Base-by-base conservation (phyloP, 1,140 invertebrate genomes). In the Bombus fervidus region DNA sequence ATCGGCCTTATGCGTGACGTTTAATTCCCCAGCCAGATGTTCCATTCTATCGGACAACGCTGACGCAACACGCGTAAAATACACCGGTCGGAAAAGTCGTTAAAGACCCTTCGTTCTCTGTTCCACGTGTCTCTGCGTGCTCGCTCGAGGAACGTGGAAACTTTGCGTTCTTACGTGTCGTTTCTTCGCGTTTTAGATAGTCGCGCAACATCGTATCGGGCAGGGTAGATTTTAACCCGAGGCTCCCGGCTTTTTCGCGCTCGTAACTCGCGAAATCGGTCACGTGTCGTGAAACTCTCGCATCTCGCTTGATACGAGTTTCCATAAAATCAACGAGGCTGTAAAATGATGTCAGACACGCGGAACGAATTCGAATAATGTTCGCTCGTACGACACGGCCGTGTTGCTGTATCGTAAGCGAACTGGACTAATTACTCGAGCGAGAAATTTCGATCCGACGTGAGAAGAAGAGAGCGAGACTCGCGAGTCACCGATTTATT, bases 311-410 rank as follows among this genome's bases (percentile, higher is more conserved):
- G 31, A 68, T 34, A 22, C 41, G 25, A 15, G 82, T 34, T 75
- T 90, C 87, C 88, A 89, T 91, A 89, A 89, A 90, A 91, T 89
- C 86, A 81, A 88, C 81, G 86, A 87, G 78, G 74, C 34, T 71
- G 81, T 85, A 88, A 90, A 90, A 81, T 75, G 22, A 6, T n/a
- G 22, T 37, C 25, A 34, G 18, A 47, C 64, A 31, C 43, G 34
- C n/a, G 76, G 18, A 72, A 72, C 68, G 68, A 72, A 72, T 43
- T 72, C 79, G 39, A 37, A 25, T 59, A 28, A 72, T 59, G 34
- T 43, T 81, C 37, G 25, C 12, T 64, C n/a, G 62, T n/a, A n/a
- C n/a, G 62, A 64, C n/a, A 66, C 13, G 31, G n/a, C 15, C 64
- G n/a, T 64, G 62, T 68, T 68, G 31, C 18, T 18, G 31, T 22